Conservation (phyloP, 2,113 vertebrate genomes). For the Poeciliopsis retropinna region DNA sequence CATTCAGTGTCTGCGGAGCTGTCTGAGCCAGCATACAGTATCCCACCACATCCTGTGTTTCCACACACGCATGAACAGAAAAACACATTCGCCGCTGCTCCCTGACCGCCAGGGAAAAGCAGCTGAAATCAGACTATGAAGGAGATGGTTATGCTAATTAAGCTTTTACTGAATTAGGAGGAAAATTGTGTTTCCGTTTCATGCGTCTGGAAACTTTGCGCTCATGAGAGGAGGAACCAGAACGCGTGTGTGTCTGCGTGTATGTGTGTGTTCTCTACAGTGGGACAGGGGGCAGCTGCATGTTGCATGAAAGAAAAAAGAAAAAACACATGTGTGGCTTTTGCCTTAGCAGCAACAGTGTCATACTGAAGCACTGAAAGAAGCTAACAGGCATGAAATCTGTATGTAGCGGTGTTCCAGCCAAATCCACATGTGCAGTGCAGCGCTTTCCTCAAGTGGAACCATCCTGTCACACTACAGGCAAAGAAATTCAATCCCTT, state of each 20-base stretch:
- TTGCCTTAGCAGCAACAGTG: conserved; percentile 35
- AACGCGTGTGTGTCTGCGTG: conserved; percentile 29
- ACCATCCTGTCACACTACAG: neutral
- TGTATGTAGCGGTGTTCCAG: neutral
- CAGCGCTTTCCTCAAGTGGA: neutral
- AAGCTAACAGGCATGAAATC: conserved; percentile 25
- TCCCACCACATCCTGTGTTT: conserved; percentile 78
- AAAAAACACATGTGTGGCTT: conserved; percentile 18
- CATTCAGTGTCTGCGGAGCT: conserved; percentile 60
- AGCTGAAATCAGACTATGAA: conserved; percentile 53
- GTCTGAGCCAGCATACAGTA: conserved; percentile 73
- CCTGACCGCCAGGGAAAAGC: conserved; percentile 54
- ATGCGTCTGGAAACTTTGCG: conserved; percentile 62
- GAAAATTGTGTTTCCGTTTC: conserved; percentile 68
- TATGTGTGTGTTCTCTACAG: conserved; percentile 44
- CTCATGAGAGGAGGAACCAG: conserved; percentile 42
- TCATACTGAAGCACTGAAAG: conserved; percentile 37
- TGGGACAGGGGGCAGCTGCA: conserved; percentile 56
- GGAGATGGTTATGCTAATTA: conserved; percentile 59
- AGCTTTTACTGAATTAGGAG: conserved; percentile 65
- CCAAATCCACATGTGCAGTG: conserved; percentile 3
- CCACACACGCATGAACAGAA: conserved; percentile 42
- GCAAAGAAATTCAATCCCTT: neutral
- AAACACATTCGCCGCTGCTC: conserved; percentile 45
- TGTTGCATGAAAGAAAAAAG: conserved; percentile 42